Percentiles rank a stretch among this genome's conserved stretches.
Conservation (phyloP, 2,113 vertebrate species). For the Eulemur macaco region DNA sequence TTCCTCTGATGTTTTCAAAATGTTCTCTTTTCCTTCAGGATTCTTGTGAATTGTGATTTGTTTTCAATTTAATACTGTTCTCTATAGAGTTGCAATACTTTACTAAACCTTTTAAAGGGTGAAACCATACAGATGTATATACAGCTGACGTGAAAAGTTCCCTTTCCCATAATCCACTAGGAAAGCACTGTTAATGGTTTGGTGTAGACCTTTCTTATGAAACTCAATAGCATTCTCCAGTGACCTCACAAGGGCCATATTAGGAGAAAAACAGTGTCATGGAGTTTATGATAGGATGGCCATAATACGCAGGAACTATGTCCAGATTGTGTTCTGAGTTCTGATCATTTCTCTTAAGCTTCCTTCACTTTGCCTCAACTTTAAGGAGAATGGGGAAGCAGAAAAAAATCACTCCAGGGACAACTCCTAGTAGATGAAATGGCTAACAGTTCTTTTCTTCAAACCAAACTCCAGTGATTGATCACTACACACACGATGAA, state of each 20-base stretch:
- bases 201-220: neutral
- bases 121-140: neutral
- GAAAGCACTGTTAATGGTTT: neutral
- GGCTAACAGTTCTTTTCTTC: neutral
- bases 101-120: neutral
- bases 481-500: neutral
- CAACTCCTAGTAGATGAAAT: neutral
- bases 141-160: neutral
- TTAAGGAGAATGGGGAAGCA: neutral
- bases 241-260: neutral
- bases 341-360: neutral
- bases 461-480: neutral
- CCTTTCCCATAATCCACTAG: neutral
- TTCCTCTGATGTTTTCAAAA: slow-evolving; percentile 5
- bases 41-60: neutral
- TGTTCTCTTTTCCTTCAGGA: slow-evolving; percentile 8
- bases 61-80: neutral
- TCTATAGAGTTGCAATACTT: neutral
- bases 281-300: neutral
- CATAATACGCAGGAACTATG: neutral
- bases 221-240: neutral
- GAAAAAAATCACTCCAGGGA: slow-evolving; percentile 1
- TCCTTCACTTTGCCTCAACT: neutral
- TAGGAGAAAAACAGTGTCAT: neutral
- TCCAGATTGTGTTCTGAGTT: neutral